phyloP scores from a whole-genome alignment of 2,113 vertebrate genomes.

The Budorcas taxicolor region DNA sequence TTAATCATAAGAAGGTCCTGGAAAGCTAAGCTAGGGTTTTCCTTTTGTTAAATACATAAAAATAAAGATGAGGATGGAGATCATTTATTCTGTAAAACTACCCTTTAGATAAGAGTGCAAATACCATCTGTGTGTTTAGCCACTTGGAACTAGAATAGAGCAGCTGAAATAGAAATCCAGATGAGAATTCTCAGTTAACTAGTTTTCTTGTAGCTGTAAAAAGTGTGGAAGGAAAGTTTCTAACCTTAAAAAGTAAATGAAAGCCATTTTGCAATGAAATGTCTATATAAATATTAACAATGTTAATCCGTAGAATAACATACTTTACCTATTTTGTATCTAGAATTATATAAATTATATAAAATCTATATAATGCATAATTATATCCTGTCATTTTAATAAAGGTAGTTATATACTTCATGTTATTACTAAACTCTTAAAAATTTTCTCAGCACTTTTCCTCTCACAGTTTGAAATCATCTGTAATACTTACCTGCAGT shows the following conservation, averaged over 20 bases:
- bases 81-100: background rate
- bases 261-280: conserved; percentile 13
- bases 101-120: background rate
- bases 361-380: background rate
- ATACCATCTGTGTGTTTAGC: background rate
- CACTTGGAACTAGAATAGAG: background rate
- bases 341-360: background rate
- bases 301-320: background rate
- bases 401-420: background rate
- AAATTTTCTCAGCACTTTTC: background rate
- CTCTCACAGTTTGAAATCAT: background rate
- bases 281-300: background rate
- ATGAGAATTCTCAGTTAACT: background rate
- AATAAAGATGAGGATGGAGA: background rate
- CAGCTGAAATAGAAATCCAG: background rate
- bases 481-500: background rate
- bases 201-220: background rate
- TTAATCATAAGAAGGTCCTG: background rate
- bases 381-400: background rate
- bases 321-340: background rate
- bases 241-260: background rate
- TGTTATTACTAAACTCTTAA: background rate
- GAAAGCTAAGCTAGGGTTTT: background rate
- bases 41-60: conserved; percentile 1
- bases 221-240: background rate